These are phyloP conservation scores for Falco naumanni DNA, from an alignment of 2,797 vertebrate species.

Conservation along the genomic window DNA sequence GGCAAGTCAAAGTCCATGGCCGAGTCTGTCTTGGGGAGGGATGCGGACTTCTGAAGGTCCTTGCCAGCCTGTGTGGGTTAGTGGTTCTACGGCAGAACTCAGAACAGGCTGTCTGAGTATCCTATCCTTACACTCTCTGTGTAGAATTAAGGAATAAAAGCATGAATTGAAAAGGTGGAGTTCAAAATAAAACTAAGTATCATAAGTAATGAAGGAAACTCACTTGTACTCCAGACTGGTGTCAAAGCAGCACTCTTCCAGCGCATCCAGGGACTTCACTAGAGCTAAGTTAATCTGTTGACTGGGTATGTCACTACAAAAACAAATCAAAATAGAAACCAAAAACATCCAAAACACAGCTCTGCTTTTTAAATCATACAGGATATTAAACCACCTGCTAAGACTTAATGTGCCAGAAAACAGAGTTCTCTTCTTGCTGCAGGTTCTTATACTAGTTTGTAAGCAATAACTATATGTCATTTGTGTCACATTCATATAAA, in stretches of 20 bases:
- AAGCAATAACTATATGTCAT: not conserved
- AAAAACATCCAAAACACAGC: not conserved
- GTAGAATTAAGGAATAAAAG: not conserved
- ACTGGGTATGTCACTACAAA: constrained; percentile 82
- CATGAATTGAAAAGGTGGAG: not conserved
- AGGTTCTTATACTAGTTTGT: not conserved
- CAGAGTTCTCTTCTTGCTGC: not conserved
- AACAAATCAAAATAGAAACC: not conserved
- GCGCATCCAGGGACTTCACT: constrained; percentile 80
- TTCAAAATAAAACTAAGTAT: not conserved
- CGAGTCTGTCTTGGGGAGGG: not conserved
- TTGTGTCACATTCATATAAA: not conserved
- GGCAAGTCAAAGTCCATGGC: not conserved
- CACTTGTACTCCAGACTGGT: constrained; percentile 90
- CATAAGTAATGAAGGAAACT: constrained; percentile 55
- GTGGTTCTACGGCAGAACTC: not conserved
- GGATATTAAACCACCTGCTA: not conserved
- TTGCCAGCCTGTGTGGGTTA: not conserved
- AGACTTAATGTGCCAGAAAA: not conserved
- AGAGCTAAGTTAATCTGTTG: constrained; percentile 84
- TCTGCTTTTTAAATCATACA: not conserved
- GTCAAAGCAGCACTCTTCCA: constrained; percentile 90
- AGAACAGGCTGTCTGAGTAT: not conserved
- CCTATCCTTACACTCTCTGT: not conserved
- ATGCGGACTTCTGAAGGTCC: not conserved